Percentiles rank a stretch among this genome's conserved stretches.
phyloP scores from a whole-genome alignment of 2,113 vertebrate genomes.

The Xenus cinereus region DNA sequence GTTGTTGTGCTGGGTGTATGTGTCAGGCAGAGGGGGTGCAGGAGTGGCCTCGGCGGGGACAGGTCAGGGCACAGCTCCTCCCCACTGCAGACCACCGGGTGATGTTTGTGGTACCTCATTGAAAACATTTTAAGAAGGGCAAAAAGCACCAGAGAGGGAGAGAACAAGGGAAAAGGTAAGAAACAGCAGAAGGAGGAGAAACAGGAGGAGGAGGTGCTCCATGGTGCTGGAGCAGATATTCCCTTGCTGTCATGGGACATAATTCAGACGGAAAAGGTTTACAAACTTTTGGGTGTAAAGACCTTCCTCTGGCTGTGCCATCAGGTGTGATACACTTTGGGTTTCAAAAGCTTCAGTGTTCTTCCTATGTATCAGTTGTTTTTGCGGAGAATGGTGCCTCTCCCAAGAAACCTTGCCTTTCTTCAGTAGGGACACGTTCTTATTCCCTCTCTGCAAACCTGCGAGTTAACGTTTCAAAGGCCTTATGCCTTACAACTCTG shows the following conservation, averaged over 20 bases:
- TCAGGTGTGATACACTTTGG: background rate
- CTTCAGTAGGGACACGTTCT: background rate
- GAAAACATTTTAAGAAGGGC: background rate
- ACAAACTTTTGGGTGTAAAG: rapidly evolving
- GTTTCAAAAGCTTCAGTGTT: background rate
- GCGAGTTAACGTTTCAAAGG: background rate
- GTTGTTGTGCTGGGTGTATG: background rate
- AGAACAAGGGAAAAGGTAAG: background rate
- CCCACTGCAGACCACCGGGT: background rate
- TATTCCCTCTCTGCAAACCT: background rate
- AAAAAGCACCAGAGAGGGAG: background rate
- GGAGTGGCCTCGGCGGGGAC: background rate
- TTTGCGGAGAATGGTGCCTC: background rate
- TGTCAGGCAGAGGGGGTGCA: too few relatives aligned
- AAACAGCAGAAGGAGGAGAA: background rate
- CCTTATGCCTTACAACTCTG: background rate
- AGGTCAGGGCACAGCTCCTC: background rate
- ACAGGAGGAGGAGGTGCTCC: background rate
- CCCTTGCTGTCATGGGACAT: background rate
- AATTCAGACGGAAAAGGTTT: background rate
- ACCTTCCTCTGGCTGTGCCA: background rate
- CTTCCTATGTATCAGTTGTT: background rate
- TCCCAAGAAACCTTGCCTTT: background rate
- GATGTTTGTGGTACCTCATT: background rate
- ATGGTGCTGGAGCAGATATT: background rate